phyloP scores from a whole-genome alignment of 2,113 vertebrate species.

The Coptodon bakossiorum region DNA sequence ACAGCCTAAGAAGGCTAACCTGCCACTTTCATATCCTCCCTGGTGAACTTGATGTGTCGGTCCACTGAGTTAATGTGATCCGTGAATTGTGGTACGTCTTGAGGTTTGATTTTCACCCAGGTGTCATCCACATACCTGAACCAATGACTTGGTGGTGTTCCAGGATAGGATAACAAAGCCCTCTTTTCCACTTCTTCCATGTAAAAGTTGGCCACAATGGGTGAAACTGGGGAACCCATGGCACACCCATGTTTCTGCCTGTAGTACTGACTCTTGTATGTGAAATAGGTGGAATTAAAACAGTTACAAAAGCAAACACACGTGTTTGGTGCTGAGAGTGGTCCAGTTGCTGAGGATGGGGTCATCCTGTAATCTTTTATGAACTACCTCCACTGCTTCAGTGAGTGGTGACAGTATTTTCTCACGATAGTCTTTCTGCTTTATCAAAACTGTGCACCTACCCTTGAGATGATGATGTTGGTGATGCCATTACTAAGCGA shows the following conservation, averaged over 20 bases:
- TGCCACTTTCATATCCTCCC: not conserved
- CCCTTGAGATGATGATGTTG: not conserved
- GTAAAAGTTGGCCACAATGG: rapidly evolving
- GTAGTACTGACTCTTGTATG: not conserved
- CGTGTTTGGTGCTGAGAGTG: rapidly evolving
- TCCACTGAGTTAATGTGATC: not conserved
- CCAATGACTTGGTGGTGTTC: not conserved
- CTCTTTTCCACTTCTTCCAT: not conserved
- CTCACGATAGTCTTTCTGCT: rapidly evolving
- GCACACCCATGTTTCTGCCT: not conserved
- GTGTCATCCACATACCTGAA: not conserved
- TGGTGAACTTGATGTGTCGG: not conserved
- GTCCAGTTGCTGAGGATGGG: not conserved
- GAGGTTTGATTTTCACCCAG: not conserved
- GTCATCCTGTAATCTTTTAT: not conserved
- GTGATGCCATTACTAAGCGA: not conserved
- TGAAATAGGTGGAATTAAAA: not conserved
- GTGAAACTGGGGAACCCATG: rapidly evolving
- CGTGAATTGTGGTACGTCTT: rapidly evolving
- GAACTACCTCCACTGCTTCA: rapidly evolving
- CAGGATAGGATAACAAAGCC: rapidly evolving
- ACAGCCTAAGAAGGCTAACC: not conserved
- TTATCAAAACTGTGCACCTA: not conserved
- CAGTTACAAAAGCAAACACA: not conserved
- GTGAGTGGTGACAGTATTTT: not conserved